phyloP scores from a whole-genome alignment of 2,888 invertebrate genomes.

The Galerucella nymphaeae region DNA sequence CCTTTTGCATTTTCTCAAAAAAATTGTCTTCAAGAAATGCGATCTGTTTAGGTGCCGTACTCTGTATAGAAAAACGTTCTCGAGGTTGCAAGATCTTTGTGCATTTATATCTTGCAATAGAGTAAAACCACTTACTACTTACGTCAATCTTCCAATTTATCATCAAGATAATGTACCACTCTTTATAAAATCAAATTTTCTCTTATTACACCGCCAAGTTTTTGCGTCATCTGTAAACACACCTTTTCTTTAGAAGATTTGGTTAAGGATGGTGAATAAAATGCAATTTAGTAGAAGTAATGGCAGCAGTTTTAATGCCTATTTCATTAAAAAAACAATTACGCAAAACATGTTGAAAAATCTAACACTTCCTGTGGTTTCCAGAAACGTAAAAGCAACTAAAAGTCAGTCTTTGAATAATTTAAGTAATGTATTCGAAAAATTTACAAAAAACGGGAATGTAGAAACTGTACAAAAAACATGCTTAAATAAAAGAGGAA shows the following conservation, averaged over 20 bases:
- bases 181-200: too few relatives aligned
- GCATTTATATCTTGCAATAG: too few relatives aligned
- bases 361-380: conserved; percentile 22
- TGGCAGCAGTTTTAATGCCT: conserved; percentile 60
- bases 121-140: too few relatives aligned
- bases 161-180: too few relatives aligned
- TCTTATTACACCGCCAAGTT: too few relatives aligned
- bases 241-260: neutral
- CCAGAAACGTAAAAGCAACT: conserved; percentile 53
- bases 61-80: too few relatives aligned
- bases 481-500: conserved; percentile 54
- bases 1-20: too few relatives aligned
- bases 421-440: conserved; percentile 58
- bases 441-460: conserved; percentile 55
- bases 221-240: neutral
- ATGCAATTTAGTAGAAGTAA: conserved; percentile 38
- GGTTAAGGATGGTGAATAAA: conserved; percentile 17
- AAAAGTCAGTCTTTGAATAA: conserved; percentile 61
- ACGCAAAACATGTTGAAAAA: conserved; percentile 56
- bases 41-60: too few relatives aligned
- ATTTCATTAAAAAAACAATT: conserved; percentile 55
- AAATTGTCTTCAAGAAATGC: too few relatives aligned
- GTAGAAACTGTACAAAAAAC: conserved; percentile 59
- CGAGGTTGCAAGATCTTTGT: too few relatives aligned
- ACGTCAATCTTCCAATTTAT: too few relatives aligned